Evolutionary conservation across 2,797 vertebrate genomes (phyloP), one percentile per base, ranked within the genome.

Genomic region (Philypnodon macrostomus): DNA sequence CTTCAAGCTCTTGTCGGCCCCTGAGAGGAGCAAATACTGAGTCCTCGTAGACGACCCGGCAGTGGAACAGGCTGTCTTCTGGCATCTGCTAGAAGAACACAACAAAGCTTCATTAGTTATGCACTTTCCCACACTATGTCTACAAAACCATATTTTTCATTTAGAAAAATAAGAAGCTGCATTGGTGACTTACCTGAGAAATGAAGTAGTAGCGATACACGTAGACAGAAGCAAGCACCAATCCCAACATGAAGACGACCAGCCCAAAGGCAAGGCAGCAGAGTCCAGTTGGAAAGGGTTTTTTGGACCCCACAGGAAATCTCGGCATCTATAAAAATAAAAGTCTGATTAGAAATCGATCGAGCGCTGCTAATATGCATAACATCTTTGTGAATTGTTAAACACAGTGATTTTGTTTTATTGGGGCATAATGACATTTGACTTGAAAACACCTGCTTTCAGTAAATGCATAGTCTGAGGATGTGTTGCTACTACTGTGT

Each of bases 1-100:
- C 95, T 2, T 94, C 92, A 30, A 98, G 77, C 56, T 95, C 93
- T 75, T 95, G 87, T 16, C 90, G 88, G 1, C 89, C 88, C 50
- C 70, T 90, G 66, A 86, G 70, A 0, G 93, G 93, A 0, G 93
- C 90, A 13, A 90, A 93, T 32, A 94, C 70, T 0, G 91, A 89
- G 80, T 97, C 94, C 67, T 96, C 93, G 0, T 93, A 98, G 47
- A 95, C 67, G 35, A 98, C 87, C 0, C 92, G 88, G 0, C 95
- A 98, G 85, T 93, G 93, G 80, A 97, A 96, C 77, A 94, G 75
- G 16, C 92, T 95, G 81, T 95, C 93, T 0, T 90, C 92, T 31
- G 93, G 92, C 63, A 92, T 80, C 91, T 96, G 88, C 18, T 77
- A 31, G 34, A 21, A 41, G 4, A 39, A 57, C 2, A 27, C 37